Percentiles rank a stretch among this genome's conserved stretches.
Conservation (phyloP, 30 jellyfish, hydroid and myxozoan species). For the Nemopilema nomurai region DNA sequence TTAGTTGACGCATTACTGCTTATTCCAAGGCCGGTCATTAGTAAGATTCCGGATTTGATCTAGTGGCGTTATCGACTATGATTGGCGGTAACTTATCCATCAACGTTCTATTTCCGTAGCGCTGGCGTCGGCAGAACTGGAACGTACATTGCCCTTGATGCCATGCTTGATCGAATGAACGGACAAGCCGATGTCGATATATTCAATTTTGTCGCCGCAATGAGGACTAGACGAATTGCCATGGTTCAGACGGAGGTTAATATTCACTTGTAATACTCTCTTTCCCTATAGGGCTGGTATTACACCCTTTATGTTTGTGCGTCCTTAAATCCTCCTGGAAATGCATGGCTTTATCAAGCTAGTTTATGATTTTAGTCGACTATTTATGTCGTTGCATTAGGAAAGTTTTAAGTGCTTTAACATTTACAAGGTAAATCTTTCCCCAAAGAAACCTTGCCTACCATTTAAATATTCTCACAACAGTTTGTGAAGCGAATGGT, state of each 20-base stretch:
- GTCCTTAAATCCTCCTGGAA: no score
- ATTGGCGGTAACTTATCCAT: no score
- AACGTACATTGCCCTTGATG: conserved; percentile 83
- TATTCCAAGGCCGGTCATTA: neutral
- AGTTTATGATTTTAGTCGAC: no score
- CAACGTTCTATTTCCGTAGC: no score
- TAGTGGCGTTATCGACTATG: neutral
- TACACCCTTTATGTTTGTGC: neutral
- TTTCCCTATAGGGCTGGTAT: neutral
- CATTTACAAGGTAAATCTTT: no score
- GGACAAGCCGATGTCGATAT: conserved; percentile 74
- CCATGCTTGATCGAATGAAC: conserved; percentile 71
- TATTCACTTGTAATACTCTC: neutral
- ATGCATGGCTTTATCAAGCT: no score
- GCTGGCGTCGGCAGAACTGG: conserved; percentile 99
- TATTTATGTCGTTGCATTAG: no score
- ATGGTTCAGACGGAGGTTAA: conserved; percentile 97
- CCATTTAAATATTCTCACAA: no score
- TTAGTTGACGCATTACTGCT: conserved; percentile 2
- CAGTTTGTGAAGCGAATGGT: no score
- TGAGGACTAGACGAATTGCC: conserved; percentile 92
- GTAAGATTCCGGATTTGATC: neutral
- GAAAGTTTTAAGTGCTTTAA: no score
- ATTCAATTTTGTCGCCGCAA: conserved; percentile 84
- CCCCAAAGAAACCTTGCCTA: no score